These are phyloP conservation scores for Germaria angustata DNA, from an alignment of 2,888 invertebrate species.

Conservation along the genomic window DNA sequence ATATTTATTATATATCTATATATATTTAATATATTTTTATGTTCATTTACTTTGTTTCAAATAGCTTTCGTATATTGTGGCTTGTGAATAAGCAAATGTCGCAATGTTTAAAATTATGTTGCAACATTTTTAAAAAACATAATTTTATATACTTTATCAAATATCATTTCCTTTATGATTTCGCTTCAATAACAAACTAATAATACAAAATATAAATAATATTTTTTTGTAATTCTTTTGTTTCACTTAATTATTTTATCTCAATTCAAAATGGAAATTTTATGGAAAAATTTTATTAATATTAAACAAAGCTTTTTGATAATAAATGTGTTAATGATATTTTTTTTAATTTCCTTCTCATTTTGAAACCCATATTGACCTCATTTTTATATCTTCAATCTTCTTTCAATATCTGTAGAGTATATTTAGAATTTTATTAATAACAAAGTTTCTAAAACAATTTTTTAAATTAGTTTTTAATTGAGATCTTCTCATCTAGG, in stretches of 20 bases:
- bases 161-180: too few species aligned
- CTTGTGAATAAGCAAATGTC: too few species aligned
- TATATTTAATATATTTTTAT: too few species aligned
- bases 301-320: neutral
- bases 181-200: too few species aligned
- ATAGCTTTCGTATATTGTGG: too few species aligned
- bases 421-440: conserved; percentile 4
- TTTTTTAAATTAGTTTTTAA: conserved; percentile 28
- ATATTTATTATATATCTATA: too few species aligned
- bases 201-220: too few species aligned
- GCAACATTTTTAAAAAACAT: too few species aligned
- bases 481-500: conserved; percentile 14
- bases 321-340: neutral
- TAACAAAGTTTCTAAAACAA: conserved; percentile 18
- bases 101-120: too few species aligned
- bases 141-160: too few species aligned
- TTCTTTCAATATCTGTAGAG: too few species aligned
- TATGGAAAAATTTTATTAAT: neutral
- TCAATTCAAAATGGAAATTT: conserved; percentile 30
- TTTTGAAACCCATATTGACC: conserved; percentile 3
- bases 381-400: neutral
- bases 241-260: conserved; percentile 5
- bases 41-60: too few species aligned
- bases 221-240: neutral
- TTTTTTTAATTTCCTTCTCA: neutral